Evolutionary conservation across 2,797 vertebrate species (phyloP).

Genomic region (Falco rusticolus): DNA sequence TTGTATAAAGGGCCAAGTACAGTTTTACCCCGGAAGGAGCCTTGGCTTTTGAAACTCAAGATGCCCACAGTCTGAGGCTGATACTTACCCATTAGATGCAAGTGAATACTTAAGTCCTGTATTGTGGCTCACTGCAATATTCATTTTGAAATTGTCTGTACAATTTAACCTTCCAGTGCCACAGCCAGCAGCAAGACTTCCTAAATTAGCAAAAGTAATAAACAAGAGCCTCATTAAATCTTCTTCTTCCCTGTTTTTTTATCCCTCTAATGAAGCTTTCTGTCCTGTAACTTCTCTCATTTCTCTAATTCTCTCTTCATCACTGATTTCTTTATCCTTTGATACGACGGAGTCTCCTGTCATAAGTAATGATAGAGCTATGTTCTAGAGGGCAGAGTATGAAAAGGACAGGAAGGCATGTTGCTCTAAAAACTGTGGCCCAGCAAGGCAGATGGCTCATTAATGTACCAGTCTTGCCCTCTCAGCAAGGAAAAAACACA

Average conservation of each 20-base stretch:
- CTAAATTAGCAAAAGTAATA: slow-evolving; percentile 63
- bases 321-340: slow-evolving; percentile 42
- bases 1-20: background rate
- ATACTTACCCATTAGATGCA: background rate
- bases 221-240: slow-evolving; percentile 60
- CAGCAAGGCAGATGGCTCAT: slow-evolving; percentile 53
- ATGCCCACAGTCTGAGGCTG: background rate
- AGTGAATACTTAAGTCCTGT: background rate
- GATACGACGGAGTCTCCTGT: background rate
- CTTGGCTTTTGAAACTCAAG: background rate
- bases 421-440: slow-evolving; percentile 11
- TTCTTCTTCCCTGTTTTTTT: background rate
- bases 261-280: slow-evolving; percentile 29
- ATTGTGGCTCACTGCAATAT: background rate
- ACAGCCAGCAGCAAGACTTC: slow-evolving; percentile 48
- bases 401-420: slow-evolving; percentile 11
- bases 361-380: background rate
- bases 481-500: slow-evolving; percentile 32
- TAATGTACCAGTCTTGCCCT: slow-evolving; percentile 43
- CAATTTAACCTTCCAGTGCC: slow-evolving; percentile 51
- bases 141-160: slow-evolving; percentile 22
- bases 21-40: background rate
- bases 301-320: slow-evolving; percentile 57
- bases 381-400: background rate
- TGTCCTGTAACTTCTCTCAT: slow-evolving; percentile 30